Percentiles rank a stretch among this genome's conserved stretches.
phyloP scores from a whole-genome alignment of 2,113 vertebrate species.

The Zosterops borbonicus region DNA sequence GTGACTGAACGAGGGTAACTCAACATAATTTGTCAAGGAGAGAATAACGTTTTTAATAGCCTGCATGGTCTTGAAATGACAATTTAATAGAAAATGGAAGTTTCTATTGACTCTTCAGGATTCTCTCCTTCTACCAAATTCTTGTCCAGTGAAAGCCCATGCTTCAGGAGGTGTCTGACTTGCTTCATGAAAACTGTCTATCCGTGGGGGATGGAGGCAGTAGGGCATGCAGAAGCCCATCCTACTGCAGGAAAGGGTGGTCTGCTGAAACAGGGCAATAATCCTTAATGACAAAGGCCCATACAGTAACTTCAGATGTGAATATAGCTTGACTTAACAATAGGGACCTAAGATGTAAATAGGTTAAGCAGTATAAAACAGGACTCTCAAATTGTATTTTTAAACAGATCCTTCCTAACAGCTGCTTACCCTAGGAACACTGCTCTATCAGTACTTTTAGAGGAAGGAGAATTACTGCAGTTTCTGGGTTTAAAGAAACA shows the following conservation, averaged over 20 bases:
- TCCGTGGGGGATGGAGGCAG: not conserved
- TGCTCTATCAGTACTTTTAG: not conserved
- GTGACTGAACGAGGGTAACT: not conserved
- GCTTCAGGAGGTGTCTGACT: not conserved
- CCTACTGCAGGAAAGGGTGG: not conserved
- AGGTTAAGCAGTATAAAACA: not conserved
- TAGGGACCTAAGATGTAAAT: not conserved
- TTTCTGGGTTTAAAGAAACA: not conserved
- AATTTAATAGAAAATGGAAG: not conserved
- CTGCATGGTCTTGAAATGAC: not conserved
- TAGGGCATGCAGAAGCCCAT: not conserved
- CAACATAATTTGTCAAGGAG: not conserved
- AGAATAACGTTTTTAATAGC: not conserved
- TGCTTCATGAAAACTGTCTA: not conserved
- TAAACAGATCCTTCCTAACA: not conserved
- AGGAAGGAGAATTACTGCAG: not conserved
- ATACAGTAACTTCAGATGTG: not conserved
- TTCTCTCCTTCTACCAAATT: not conserved
- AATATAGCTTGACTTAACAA: not conserved
- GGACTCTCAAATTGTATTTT: not conserved
- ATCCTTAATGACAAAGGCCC: not conserved
- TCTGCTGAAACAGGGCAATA: not conserved
- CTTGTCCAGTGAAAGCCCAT: not conserved
- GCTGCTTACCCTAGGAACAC: not conserved
- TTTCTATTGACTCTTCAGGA: not conserved